These are phyloP conservation scores for Pungitius pungitius DNA, from an alignment of 2,113 vertebrate species.

Conservation along the genomic window DNA sequence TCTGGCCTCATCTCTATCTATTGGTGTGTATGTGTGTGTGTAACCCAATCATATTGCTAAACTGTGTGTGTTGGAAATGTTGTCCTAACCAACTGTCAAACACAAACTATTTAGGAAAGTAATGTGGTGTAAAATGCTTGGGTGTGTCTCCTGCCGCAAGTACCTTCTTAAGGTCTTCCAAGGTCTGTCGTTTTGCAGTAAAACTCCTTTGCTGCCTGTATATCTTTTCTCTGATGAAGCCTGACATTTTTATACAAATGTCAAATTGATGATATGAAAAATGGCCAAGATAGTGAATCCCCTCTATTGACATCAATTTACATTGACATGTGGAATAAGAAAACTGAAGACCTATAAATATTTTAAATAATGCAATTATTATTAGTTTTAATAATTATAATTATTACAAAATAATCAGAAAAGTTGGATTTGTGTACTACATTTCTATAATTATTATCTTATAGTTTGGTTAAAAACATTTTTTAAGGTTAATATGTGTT, in stretches of 20 bases:
- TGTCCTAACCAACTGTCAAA: slow-evolving; percentile 58
- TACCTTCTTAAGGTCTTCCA: not conserved
- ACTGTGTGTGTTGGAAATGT: slow-evolving; percentile 52
- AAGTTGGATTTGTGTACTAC: not conserved
- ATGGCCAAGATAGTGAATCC: not conserved
- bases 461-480: not conserved
- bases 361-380: not conserved
- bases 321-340: not conserved
- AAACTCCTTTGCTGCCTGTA: not conserved
- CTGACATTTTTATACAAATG: not conserved
- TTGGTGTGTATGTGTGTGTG: slow-evolving; percentile 15
- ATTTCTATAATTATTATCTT: not conserved
- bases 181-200: not conserved
- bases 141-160: not conserved
- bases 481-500: not conserved
- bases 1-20: not conserved
- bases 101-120: slow-evolving; percentile 23
- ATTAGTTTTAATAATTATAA: not conserved
- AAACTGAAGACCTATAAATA: not conserved
- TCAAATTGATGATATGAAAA: not conserved
- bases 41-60: slow-evolving; percentile 33
- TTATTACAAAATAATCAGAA: not conserved
- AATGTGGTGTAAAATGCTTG: slow-evolving; percentile 4
- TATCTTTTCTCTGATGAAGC: not conserved
- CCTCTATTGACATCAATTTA: too few species aligned